Evolutionary conservation across 2,888 invertebrate species (phyloP).

Genomic region (Phlogophora meticulosa): DNA sequence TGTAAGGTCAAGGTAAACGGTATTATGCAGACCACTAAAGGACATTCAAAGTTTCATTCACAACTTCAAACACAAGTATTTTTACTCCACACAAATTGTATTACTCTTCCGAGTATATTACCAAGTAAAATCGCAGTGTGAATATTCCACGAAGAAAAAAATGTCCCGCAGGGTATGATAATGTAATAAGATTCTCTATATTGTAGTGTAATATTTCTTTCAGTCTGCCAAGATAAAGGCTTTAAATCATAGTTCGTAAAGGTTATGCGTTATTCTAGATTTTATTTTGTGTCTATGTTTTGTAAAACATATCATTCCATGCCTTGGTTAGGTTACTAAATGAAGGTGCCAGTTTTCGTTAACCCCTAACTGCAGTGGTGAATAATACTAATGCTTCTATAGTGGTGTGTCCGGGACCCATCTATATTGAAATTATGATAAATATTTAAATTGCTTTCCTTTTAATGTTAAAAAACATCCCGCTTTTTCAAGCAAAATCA

Average conservation of each 20-base stretch:
- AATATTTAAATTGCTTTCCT: too few relatives aligned
- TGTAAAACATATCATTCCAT: not conserved
- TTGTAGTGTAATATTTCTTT: constrained; percentile 46
- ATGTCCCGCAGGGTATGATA: constrained; percentile 28
- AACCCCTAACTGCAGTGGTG: too few relatives aligned
- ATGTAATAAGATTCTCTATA: constrained; percentile 38
- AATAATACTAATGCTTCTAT: too few relatives aligned
- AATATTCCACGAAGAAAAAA: constrained; percentile 44
- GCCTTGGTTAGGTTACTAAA: too few relatives aligned
- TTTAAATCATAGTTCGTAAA: constrained; percentile 51
- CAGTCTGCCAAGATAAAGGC: constrained; percentile 33
- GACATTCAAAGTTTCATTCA: not conserved
- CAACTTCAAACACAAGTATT: not conserved
- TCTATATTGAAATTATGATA: too few relatives aligned
- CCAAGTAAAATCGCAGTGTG: constrained; percentile 9
- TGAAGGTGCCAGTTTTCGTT: too few relatives aligned
- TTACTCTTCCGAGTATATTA: not conserved
- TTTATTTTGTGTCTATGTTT: constrained; percentile 20
- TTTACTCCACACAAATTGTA: constrained; percentile 11
- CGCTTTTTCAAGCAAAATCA: too few relatives aligned
- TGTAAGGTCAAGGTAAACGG: too few relatives aligned
- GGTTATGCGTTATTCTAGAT: constrained; percentile 20
- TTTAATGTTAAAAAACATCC: too few relatives aligned
- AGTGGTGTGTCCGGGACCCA: too few relatives aligned
- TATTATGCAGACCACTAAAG: too few relatives aligned